Conservation (phyloP, 2,888 invertebrate genomes). For the Scaptodrosophila latifasciaeformis region DNA sequence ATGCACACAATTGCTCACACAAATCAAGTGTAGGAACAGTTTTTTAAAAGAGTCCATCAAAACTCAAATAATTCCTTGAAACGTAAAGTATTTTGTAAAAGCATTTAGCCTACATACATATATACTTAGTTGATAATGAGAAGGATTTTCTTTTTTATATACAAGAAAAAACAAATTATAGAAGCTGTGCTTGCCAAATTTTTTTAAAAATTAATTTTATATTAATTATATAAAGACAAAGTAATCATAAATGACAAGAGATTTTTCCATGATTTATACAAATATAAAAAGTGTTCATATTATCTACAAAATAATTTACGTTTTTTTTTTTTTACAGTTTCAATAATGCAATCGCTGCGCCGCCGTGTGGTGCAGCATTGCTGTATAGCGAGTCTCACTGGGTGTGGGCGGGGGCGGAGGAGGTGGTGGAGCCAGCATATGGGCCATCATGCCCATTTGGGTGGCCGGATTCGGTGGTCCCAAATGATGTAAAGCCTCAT, state of each 20-base stretch:
- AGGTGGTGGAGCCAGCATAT: slow-evolving; percentile 65
- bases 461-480: slow-evolving; percentile 58
- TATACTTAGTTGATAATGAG: too few species aligned
- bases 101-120: slow-evolving; percentile 22
- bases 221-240: slow-evolving; percentile 48
- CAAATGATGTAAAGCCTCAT: slow-evolving; percentile 51
- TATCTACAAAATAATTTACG: slow-evolving; percentile 4
- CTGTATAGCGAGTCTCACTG: slow-evolving; percentile 67
- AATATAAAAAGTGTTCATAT: slow-evolving; percentile 2
- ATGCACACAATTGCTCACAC: slow-evolving; percentile 25
- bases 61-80: slow-evolving; percentile 19
- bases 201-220: slow-evolving; percentile 20
- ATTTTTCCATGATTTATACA: slow-evolving; percentile 58
- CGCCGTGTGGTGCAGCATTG: slow-evolving; percentile 70
- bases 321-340: slow-evolving; percentile 9
- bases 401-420: slow-evolving; percentile 70
- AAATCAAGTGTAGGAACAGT: too few species aligned
- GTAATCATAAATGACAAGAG: slow-evolving; percentile 50
- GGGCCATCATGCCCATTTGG: slow-evolving; percentile 70
- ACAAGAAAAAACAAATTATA: slow-evolving; percentile 24
- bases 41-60: too few species aligned
- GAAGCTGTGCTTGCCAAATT: slow-evolving; percentile 73
- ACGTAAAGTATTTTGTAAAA: slow-evolving; percentile 31
- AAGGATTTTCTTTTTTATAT: too few species aligned
- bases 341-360: slow-evolving; percentile 73